These are phyloP conservation scores for Auanema sp. DNA, from an alignment of 2,888 invertebrate genomes.

Conservation along the genomic window DNA sequence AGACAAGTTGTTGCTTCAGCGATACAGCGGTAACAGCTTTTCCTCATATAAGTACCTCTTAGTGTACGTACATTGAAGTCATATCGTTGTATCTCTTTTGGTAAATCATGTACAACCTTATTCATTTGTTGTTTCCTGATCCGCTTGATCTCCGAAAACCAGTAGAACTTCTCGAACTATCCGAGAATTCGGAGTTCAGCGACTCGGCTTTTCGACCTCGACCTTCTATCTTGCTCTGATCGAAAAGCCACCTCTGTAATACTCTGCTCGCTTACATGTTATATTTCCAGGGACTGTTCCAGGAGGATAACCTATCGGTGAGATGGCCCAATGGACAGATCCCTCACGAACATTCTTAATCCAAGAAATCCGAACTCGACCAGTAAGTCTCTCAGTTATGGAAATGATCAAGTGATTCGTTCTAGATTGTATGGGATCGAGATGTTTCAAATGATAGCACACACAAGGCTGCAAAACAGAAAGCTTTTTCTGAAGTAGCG, in stretches of 20 bases:
- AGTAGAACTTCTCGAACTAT: too few relatives aligned
- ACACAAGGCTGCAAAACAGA: slow-evolving; percentile 11
- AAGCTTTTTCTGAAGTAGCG: slow-evolving; percentile 20
- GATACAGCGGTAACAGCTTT: too few relatives aligned
- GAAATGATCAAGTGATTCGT: background rate
- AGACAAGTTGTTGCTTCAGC: too few relatives aligned
- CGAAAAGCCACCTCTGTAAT: background rate
- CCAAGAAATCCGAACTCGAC: slow-evolving; percentile 20
- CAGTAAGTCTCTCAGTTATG: background rate
- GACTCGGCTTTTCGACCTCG: background rate
- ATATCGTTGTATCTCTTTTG: too few relatives aligned
- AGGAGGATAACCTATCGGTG: slow-evolving; percentile 9
- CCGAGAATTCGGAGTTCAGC: too few relatives aligned
- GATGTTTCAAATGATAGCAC: slow-evolving; percentile 13
- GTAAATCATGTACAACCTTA: too few relatives aligned
- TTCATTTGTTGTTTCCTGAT: too few relatives aligned
- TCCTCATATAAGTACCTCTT: too few relatives aligned
- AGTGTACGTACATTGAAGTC: too few relatives aligned
- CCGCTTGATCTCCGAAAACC: too few relatives aligned
- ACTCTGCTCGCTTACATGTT: too few relatives aligned
- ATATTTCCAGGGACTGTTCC: background rate
- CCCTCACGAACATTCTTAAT: slow-evolving; percentile 40
- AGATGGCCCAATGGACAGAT: slow-evolving; percentile 49
- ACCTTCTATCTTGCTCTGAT: background rate
- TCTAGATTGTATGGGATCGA: slow-evolving; percentile 22